phyloP scores from a whole-genome alignment of 2,797 vertebrate genomes.

The Lophius americanus region DNA sequence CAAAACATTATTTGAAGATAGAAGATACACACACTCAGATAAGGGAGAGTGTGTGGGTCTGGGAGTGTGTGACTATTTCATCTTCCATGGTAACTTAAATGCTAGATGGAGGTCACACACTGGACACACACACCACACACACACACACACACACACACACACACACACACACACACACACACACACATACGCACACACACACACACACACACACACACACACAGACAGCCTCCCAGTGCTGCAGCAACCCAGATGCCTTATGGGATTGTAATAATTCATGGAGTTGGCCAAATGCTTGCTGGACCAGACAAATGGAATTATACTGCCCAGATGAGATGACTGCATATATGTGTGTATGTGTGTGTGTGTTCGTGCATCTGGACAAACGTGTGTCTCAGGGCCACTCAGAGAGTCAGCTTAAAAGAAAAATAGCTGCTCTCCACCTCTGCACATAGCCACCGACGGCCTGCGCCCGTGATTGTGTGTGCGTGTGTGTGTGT shows the following conservation, averaged over 20 bases:
- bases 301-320: conserved; percentile 83
- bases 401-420: conserved; percentile 51
- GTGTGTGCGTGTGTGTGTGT: conserved; percentile 15
- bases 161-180: conserved; percentile 61
- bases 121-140: conserved; percentile 65
- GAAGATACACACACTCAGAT: conserved; percentile 83
- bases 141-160: not conserved
- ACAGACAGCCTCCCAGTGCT: conserved; percentile 64
- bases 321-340: conserved; percentile 76
- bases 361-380: conserved; percentile 32
- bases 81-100: conserved; percentile 74
- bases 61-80: conserved; percentile 65
- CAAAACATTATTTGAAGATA: conserved; percentile 87
- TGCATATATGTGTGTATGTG: conserved; percentile 64
- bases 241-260: conserved; percentile 83
- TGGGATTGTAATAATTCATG: conserved; percentile 90
- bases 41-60: conserved; percentile 53
- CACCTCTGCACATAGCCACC: conserved; percentile 37
- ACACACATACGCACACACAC: conserved; percentile 39
- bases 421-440: conserved; percentile 63
- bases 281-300: conserved; percentile 86
- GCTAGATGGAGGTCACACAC: conserved; percentile 69
- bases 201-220: conserved; percentile 37
- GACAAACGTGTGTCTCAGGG: conserved; percentile 57
- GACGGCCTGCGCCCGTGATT: not conserved